Percentiles rank a stretch among this genome's conserved stretches.
Conservation (phyloP, 2,888 invertebrate species). For the Crossocerus cetratus region DNA sequence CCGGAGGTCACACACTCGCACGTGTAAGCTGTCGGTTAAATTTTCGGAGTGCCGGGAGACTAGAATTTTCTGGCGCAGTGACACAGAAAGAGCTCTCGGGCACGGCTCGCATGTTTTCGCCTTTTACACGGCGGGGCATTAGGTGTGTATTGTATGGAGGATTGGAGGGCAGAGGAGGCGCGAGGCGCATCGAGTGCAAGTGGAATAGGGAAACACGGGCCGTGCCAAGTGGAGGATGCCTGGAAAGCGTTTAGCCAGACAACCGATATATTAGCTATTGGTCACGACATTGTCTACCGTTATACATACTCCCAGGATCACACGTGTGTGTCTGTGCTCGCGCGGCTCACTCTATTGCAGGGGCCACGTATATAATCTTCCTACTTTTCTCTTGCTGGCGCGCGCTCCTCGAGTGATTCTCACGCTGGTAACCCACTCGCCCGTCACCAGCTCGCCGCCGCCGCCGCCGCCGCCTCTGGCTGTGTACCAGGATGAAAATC, state of each 20-base stretch:
- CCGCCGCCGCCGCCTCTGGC: conserved; percentile 39
- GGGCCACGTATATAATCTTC: conserved; percentile 55
- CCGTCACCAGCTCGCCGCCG: conserved; percentile 36
- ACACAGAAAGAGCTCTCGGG: conserved; percentile 44
- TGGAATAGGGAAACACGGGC: conserved; percentile 23
- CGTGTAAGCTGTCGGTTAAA: conserved; percentile 16
- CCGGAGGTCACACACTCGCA: neutral
- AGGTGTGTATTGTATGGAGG: conserved; percentile 30
- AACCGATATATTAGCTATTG: conserved; percentile 71
- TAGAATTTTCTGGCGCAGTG: conserved; percentile 49
- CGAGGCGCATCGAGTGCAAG: conserved; percentile 17
- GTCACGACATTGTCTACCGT: conserved; percentile 74
- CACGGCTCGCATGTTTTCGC: conserved; percentile 25
- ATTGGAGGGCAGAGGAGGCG: conserved; percentile 32
- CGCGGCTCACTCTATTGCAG: neutral
- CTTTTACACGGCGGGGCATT: conserved; percentile 15
- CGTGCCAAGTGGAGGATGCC: conserved; percentile 45
- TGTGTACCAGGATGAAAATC: conserved; percentile 57
- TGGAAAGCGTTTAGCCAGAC: conserved; percentile 65
- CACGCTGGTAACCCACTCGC: conserved; percentile 54
- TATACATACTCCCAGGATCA: conserved; percentile 65
- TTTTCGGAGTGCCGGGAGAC: conserved; percentile 32
- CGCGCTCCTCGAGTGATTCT: conserved; percentile 55
- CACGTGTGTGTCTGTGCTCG: conserved; percentile 15
- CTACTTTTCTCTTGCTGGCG: conserved; percentile 53